A percentile compares a stretch with the other conserved stretches of the same genome.
phyloP scores from a whole-genome alignment of 2,888 invertebrate genomes.

The Carterocephalus palaemon region DNA sequence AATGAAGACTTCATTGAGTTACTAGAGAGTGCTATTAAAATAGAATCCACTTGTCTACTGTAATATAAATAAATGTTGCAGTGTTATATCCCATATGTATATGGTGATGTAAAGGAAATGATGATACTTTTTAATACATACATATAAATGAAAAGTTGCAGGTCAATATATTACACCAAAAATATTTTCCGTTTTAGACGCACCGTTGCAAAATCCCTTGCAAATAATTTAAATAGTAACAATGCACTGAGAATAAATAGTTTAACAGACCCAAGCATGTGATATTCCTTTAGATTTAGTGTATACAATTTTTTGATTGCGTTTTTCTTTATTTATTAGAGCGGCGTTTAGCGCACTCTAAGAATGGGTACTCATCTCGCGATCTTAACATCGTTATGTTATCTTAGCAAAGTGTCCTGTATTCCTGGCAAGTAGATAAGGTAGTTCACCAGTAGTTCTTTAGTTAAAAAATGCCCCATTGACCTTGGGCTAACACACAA shows the following conservation, averaged over 20 bases:
- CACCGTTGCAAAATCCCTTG: constrained; percentile 33
- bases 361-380: background rate
- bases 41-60: too few relatives aligned
- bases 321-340: constrained; percentile 9
- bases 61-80: too few relatives aligned
- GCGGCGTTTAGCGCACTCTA: constrained; percentile 7
- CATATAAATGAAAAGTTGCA: too few relatives aligned
- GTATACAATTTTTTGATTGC: constrained; percentile 27
- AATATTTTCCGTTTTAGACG: constrained; percentile 1
- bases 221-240: constrained; percentile 27
- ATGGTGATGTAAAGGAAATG: too few relatives aligned
- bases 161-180: constrained; percentile 3
- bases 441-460: background rate
- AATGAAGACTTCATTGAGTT: too few relatives aligned
- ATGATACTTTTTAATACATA: too few relatives aligned
- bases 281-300: constrained; percentile 28
- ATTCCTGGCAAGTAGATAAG: constrained; percentile 4
- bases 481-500: background rate
- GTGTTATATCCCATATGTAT: too few relatives aligned
- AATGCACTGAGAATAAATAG: constrained; percentile 42
- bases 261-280: constrained; percentile 47
- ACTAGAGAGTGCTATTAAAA: constrained; percentile 24
- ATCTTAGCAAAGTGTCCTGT: constrained; percentile 6
- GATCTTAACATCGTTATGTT: constrained; percentile 18
- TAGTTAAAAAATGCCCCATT: background rate